Evolutionary conservation across 1,140 invertebrate genomes (phyloP).

Genomic region (Hermatobates lingyangjiaoensis): DNA sequence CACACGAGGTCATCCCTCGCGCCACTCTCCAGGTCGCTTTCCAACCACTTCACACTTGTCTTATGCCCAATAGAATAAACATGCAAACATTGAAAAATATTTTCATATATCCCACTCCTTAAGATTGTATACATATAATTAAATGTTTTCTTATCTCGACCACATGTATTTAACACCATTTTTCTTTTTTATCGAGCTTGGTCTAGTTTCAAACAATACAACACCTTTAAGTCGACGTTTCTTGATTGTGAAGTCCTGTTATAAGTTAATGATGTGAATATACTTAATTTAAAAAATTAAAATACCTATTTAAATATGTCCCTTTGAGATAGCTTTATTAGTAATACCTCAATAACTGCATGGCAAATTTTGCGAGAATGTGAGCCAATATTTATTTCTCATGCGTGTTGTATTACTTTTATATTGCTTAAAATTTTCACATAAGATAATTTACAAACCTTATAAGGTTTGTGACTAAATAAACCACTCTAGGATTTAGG

Average conservation of each 20-base stretch:
- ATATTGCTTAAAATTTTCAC: neutral
- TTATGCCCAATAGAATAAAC: neutral
- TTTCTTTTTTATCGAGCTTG: neutral
- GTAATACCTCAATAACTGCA: no score
- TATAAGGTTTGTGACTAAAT: conserved; percentile 27
- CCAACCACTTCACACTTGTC: neutral
- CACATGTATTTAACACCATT: neutral
- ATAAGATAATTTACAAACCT: neutral
- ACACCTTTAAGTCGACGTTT: no score
- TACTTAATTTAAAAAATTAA: no score
- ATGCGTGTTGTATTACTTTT: no score
- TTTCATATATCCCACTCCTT: neutral
- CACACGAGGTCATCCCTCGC: neutral
- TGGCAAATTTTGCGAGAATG: no score
- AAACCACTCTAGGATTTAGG: conserved; percentile 35
- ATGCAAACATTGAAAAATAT: neutral
- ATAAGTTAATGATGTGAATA: no score
- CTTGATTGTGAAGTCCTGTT: no score
- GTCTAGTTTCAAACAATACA: neutral
- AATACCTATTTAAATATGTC: no score
- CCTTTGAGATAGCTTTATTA: no score
- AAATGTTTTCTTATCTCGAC: neutral
- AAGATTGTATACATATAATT: neutral
- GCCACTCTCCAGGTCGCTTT: neutral
- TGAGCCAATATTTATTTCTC: no score